Percentiles rank a stretch among this genome's conserved stretches.
Evolutionary conservation across 2,888 invertebrate species (phyloP).

Genomic region (Agrochola circellaris): DNA sequence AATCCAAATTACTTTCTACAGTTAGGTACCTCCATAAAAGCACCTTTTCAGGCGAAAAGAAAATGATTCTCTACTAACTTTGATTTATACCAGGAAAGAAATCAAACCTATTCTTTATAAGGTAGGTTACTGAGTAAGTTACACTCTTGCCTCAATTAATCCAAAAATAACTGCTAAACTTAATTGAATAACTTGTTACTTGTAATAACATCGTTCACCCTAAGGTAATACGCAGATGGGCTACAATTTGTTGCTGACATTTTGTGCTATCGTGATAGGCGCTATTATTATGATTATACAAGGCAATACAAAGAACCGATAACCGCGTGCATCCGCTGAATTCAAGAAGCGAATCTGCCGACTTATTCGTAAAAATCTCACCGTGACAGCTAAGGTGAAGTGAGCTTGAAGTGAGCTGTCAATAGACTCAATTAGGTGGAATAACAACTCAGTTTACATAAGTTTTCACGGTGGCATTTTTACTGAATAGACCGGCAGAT

Average conservation of each 20-base stretch:
- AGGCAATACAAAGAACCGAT: too few relatives aligned
- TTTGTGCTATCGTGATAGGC: neutral
- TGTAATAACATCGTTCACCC: neutral
- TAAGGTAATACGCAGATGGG: neutral
- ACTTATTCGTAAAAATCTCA: too few relatives aligned
- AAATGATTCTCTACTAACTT: neutral
- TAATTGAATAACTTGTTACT: constrained; percentile 9
- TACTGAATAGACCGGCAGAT: too few relatives aligned
- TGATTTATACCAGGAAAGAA: neutral
- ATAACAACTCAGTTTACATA: too few relatives aligned
- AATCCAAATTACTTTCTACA: constrained; percentile 9
- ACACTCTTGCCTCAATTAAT: constrained; percentile 2
- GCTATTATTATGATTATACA: neutral
- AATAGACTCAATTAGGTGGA: too few relatives aligned
- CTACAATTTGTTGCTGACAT: constrained; percentile 5
- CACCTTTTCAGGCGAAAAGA: neutral
- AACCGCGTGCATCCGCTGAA: neutral
- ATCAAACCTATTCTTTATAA: neutral
- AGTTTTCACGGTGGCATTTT: too few relatives aligned
- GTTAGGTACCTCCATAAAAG: neutral
- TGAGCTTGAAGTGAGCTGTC: too few relatives aligned
- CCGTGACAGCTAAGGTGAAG: too few relatives aligned
- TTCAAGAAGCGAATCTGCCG: neutral
- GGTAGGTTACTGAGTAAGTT: constrained; percentile 9
- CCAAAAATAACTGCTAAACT: constrained; percentile 16